These are phyloP conservation scores for Megatriorchis doriae DNA, from an alignment of 2,113 vertebrate species.

Conservation along the genomic window DNA sequence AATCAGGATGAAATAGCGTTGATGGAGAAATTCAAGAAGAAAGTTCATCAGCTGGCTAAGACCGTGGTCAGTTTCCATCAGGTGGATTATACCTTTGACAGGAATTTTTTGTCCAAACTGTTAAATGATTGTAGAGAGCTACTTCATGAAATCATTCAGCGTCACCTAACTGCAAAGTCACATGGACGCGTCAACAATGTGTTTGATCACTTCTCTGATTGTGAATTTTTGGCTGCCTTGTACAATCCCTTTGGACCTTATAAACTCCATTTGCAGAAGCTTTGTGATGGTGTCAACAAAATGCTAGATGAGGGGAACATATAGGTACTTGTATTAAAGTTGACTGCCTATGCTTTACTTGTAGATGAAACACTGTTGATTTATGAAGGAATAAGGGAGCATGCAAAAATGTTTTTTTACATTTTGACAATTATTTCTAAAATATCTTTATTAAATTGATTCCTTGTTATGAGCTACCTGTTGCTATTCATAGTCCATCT, in stretches of 20 bases:
- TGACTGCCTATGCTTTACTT: constrained; percentile 17
- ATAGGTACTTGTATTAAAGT: constrained; percentile 50
- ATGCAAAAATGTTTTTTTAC: neutral
- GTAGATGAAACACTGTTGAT: constrained; percentile 62
- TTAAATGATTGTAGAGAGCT: constrained; percentile 80
- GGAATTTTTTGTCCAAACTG: constrained; percentile 78
- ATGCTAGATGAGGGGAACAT: constrained; percentile 87
- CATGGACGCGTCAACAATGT: constrained; percentile 82
- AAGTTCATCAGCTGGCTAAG: constrained; percentile 85
- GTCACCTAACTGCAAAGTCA: constrained; percentile 84
- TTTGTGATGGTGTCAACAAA: constrained; percentile 85
- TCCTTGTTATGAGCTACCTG: neutral
- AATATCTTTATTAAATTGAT: constrained; percentile 30
- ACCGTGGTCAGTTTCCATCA: constrained; percentile 87
- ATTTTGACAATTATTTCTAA: constrained; percentile 18
- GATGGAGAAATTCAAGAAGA: constrained; percentile 87
- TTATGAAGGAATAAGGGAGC: constrained; percentile 71
- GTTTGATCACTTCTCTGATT: constrained; percentile 87
- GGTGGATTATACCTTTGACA: constrained; percentile 86
- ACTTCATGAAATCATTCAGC: constrained; percentile 82
- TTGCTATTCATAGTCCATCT: constrained; percentile 11
- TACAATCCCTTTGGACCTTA: constrained; percentile 84
- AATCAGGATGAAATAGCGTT: constrained; percentile 79
- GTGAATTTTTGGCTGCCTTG: constrained; percentile 83
- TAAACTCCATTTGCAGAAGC: constrained; percentile 81